Evolutionary conservation across 2,888 invertebrate species (phyloP), one percentile per base, ranked within the genome.

Genomic region (Villa cingulata): DNA sequence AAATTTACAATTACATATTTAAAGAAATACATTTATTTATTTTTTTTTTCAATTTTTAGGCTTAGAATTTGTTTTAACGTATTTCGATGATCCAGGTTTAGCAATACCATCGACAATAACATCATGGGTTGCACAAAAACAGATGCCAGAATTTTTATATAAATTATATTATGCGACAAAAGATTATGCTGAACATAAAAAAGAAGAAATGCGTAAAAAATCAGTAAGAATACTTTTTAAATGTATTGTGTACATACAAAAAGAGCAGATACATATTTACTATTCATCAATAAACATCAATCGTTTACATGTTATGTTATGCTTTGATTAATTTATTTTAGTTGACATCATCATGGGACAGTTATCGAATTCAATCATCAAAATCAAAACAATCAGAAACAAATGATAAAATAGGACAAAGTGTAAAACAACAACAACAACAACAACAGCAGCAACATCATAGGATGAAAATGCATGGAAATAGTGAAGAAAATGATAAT

Each of bases 51-150:
- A 27, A 58, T 3, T 64, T n/a, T 1, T 29, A 53, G 86, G 86
- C 14, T 76, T 85, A 59, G 85, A 90, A 65, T 90, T 88, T 67
- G 81, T 83, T 36, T 68, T 90, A 37, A 90, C 89, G 0, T 90
- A 90, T 67, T 90, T 82, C 66, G 90, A 90, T 63, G 86, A 89
- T 72, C 88, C 90, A 10, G 88, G 86, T 0, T 72, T 81, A 36
- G 58, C 81, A 43, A 78, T 90, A 57, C 86, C 89, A 0, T 73
- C 81, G 10, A 72, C 79, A 37, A 72, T 85, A 40, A 78, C 79
- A 20, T 72, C 80, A 1, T 90, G 88, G 87, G 86, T 81, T 0
- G 76, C 80, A 0, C 78, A 79, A 52, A 72, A 76, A 60, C 87
- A 84, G 23, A 81, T 86, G 66, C 87, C 88, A 1, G 81, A 83